Evolutionary conservation across 2,888 invertebrate genomes (phyloP).

Genomic region (Choreutis nemorana): DNA sequence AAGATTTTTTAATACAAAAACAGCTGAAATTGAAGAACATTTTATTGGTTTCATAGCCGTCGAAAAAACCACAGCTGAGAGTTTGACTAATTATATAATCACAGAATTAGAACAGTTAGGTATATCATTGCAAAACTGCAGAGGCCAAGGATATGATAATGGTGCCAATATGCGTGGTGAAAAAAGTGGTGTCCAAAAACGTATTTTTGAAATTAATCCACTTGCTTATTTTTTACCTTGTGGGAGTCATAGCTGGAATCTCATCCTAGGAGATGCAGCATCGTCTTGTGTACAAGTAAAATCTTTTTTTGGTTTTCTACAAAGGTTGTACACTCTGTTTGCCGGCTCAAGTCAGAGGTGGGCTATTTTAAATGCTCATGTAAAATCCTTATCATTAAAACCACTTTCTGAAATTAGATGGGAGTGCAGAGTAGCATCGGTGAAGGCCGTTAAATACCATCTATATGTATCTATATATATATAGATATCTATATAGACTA

Average conservation of each 20-base stretch:
- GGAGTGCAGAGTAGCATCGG: constrained; percentile 16
- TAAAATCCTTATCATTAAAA: constrained; percentile 15
- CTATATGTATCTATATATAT: too few species aligned
- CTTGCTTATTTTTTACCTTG: constrained; percentile 13
- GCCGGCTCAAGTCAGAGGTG: constrained; percentile 14
- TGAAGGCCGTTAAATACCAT: constrained; percentile 19
- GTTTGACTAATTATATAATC: constrained; percentile 9
- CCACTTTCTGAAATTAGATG: constrained; percentile 12
- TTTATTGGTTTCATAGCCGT: constrained; percentile 6
- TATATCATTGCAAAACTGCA: constrained; percentile 9
- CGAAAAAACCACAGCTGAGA: constrained; percentile 10
- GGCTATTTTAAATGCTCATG: constrained; percentile 15
- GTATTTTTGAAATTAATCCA: constrained; percentile 14
- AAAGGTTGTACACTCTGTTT: constrained; percentile 16
- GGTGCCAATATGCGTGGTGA: constrained; percentile 7
- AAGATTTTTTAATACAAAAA: constrained; percentile 11
- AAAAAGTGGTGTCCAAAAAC: constrained; percentile 8
- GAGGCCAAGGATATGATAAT: constrained; percentile 4
- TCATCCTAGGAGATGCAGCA: constrained; percentile 13
- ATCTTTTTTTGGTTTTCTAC: constrained; percentile 22
- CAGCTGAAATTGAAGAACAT: constrained; percentile 10
- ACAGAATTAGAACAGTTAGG: constrained; percentile 8
- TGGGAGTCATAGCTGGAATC: constrained; percentile 14
- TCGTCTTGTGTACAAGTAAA: constrained; percentile 15
- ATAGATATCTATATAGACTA: too few species aligned